Percentiles rank a stretch among this genome's conserved stretches.
These are phyloP conservation scores for Platycercus adscitus DNA, from an alignment of 2,113 vertebrate genomes.

Conservation along the genomic window DNA sequence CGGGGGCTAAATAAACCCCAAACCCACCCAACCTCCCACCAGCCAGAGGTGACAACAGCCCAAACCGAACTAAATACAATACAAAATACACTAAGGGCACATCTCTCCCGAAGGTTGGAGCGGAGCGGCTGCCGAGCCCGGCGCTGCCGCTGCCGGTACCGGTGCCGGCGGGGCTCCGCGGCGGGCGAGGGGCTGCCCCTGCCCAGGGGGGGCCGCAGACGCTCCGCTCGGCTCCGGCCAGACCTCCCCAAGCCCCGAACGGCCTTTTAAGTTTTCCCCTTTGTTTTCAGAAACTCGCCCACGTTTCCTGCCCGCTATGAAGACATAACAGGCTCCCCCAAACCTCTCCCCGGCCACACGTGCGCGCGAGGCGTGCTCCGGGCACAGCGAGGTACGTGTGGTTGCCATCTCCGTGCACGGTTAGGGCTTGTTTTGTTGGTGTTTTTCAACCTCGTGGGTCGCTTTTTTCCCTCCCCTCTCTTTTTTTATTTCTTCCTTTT, in stretches of 20 bases:
- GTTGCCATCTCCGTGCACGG: background rate
- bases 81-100: background rate
- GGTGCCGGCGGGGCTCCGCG: background rate
- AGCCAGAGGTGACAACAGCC: background rate
- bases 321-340: constrained; percentile 21
- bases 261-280: constrained; percentile 39
- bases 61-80: background rate
- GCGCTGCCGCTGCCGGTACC: background rate
- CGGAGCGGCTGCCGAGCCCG: background rate
- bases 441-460: background rate
- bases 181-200: background rate
- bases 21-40: background rate
- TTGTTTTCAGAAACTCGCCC: constrained; percentile 56
- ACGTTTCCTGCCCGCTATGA: constrained; percentile 33
- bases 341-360: background rate
- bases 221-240: background rate
- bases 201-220: background rate
- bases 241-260: background rate
- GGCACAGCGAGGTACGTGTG: constrained; percentile 20
- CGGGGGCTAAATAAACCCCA: background rate
- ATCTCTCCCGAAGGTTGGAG: background rate
- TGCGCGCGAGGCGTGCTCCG: background rate
- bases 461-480: rapidly evolving
- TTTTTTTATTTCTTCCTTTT: rapidly evolving
- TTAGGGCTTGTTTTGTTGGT: background rate